Evolutionary conservation across 1,140 invertebrate species (phyloP).

Genomic region (Asobara japonica): DNA sequence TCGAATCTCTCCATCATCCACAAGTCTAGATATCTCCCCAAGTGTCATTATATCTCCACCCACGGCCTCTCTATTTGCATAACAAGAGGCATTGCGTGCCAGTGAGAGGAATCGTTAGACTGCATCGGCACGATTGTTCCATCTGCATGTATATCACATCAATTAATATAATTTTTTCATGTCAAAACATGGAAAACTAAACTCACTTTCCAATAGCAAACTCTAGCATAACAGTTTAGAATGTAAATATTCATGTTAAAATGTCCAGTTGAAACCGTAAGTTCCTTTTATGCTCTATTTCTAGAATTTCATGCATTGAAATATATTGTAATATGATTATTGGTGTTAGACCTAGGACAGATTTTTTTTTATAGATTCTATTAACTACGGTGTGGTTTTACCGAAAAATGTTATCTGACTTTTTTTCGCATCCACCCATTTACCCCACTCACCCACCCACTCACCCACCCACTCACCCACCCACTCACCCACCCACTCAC

Average conservation of each 20-base stretch:
- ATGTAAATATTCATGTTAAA: not conserved
- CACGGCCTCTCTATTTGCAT: slow-evolving; percentile 10
- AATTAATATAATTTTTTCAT: slow-evolving; percentile 6
- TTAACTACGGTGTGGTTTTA: too few species aligned
- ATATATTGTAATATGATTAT: too few species aligned
- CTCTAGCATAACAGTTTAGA: not conserved
- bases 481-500: too few species aligned
- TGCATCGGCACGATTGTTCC: slow-evolving; percentile 7
- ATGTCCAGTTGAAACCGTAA: not conserved
- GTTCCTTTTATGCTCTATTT: too few species aligned
- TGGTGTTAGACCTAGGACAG: too few species aligned
- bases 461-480: too few species aligned
- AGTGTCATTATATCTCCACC: slow-evolving; percentile 13
- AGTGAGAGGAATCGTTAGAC: not conserved
- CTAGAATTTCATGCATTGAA: too few species aligned
- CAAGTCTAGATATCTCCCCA: not conserved
- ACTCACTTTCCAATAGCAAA: not conserved
- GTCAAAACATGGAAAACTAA: not conserved
- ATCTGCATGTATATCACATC: slow-evolving; percentile 3
- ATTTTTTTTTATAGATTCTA: too few species aligned
- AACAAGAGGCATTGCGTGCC: slow-evolving; percentile 14
- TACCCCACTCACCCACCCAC: too few species aligned
- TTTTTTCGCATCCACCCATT: too few species aligned
- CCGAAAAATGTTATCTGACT: too few species aligned
- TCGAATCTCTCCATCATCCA: not conserved